Evolutionary conservation across 2,888 invertebrate species (phyloP).

Genomic region (Deroplatys truncata): DNA sequence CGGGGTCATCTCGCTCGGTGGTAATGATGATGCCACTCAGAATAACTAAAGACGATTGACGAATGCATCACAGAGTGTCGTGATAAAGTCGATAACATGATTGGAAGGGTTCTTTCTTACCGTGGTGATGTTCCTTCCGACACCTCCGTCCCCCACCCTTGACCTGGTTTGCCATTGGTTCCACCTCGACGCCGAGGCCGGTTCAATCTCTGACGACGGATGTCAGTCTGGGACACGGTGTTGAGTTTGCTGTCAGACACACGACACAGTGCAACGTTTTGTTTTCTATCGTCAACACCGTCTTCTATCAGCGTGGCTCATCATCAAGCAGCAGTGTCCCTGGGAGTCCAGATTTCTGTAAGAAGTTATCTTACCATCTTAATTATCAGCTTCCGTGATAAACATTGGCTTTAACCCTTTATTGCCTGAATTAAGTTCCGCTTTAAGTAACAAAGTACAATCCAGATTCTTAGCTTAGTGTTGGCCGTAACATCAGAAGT

Average conservation of each 20-base stretch:
- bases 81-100: neutral
- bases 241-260: neutral
- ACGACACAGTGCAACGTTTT: neutral
- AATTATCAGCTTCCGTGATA: too few species aligned
- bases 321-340: neutral
- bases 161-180: constrained; percentile 11
- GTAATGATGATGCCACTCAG: too few species aligned
- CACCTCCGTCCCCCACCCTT: neutral
- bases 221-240: neutral
- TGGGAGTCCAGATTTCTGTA: neutral
- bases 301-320: neutral
- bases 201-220: neutral
- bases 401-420: too few species aligned
- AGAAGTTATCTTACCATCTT: neutral
- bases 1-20: too few species aligned
- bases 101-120: neutral
- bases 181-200: neutral
- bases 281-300: neutral
- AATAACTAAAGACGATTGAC: too few species aligned
- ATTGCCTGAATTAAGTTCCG: too few species aligned
- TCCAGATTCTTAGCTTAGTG: too few species aligned
- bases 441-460: too few species aligned
- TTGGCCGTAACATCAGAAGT: too few species aligned
- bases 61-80: neutral
- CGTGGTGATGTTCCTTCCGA: neutral